Base-by-base conservation (phyloP, 2,888 invertebrate genomes). In the Ochropleura leucogaster region DNA sequence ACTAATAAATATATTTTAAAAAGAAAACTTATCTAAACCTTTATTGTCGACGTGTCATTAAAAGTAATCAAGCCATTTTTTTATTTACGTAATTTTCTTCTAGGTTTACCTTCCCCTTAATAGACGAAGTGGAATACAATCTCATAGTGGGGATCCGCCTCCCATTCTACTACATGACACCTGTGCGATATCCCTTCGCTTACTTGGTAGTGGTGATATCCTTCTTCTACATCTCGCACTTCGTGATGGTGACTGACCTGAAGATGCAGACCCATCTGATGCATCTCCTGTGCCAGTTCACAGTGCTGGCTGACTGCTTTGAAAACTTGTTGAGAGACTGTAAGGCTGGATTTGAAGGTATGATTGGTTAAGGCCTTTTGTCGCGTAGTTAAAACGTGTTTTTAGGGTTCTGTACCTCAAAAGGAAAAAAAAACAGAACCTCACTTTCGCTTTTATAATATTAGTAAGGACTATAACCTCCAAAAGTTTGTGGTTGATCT, bases 61-160 rank as follows among this genome's bases (percentile, higher is more conserved):
- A 30, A 30, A 30, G n/a, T n/a, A n/a, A n/a, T n/a, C n/a, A n/a
- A n/a, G 30, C 30, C 3, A 30, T 60, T n/a, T 18, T 60, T 2
- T 44, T 44, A 4, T 9, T 62, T n/a, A 60, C 60, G 0, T 0
- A 44, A 40, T 12, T 44, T 44, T 8, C 9, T 92, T 92, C 12
- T 88, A 95, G 95, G 95, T 92, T 91, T 68, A 83, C 91, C 18
- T 94, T 89, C 55, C 95, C 95, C 3, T 71, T 95, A 59, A 60
- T 95, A 18, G 96, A 95, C 44, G 95, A 95, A 10, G 53, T 95
- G 5, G 94, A 95, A 0, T 95, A 95, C 87, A 95, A 96, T 74
- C 79, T 95, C 4, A 90, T 93, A 64, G 91, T 94, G 0, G 89
- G 90, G 0, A 81, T 94, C 0, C 89, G 89, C 7, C 66, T 95